These are phyloP conservation scores for Lottia gigantea DNA, from an alignment of 2,888 invertebrate species.

Conservation along the genomic window DNA sequence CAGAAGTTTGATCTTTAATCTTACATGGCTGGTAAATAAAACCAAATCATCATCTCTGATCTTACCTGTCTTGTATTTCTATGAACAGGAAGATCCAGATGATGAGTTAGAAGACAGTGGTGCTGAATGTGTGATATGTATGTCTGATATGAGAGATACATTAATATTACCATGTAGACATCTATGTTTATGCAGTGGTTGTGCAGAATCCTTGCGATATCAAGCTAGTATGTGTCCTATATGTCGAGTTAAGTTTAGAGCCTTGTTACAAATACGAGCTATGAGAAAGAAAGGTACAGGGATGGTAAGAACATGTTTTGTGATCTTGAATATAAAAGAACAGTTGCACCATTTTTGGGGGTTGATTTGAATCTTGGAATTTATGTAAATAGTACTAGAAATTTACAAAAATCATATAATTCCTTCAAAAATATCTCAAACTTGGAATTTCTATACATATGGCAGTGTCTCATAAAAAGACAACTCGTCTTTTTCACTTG, in stretches of 20 bases:
- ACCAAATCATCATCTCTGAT: too few species aligned
- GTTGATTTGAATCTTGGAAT: too few species aligned
- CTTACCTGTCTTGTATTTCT: neutral
- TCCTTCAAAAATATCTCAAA: too few species aligned
- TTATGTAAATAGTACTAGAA: too few species aligned
- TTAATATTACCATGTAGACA: constrained; percentile 96
- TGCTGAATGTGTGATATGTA: constrained; percentile 98
- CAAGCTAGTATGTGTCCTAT: constrained; percentile 97
- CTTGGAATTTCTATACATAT: too few species aligned
- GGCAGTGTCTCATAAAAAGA: too few species aligned
- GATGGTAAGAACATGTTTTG: neutral
- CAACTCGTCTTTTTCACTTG: too few species aligned
- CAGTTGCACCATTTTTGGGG: too few species aligned
- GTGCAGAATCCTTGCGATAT: constrained; percentile 95
- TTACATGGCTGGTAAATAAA: too few species aligned
- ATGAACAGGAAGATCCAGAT: constrained; percentile 48
- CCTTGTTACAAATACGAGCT: constrained; percentile 93
- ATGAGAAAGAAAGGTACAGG: constrained; percentile 77
- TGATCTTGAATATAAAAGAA: too few species aligned
- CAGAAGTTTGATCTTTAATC: too few species aligned
- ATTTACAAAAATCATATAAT: too few species aligned
- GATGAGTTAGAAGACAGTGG: constrained; percentile 73
- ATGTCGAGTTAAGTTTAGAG: constrained; percentile 97
- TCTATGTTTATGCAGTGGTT: constrained; percentile 95
- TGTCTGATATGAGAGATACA: constrained; percentile 97